A percentile compares a stretch with the other conserved stretches of the same genome.
phyloP scores from a whole-genome alignment of 2,888 invertebrate species.

The Vannuccia rotundouncinata region DNA sequence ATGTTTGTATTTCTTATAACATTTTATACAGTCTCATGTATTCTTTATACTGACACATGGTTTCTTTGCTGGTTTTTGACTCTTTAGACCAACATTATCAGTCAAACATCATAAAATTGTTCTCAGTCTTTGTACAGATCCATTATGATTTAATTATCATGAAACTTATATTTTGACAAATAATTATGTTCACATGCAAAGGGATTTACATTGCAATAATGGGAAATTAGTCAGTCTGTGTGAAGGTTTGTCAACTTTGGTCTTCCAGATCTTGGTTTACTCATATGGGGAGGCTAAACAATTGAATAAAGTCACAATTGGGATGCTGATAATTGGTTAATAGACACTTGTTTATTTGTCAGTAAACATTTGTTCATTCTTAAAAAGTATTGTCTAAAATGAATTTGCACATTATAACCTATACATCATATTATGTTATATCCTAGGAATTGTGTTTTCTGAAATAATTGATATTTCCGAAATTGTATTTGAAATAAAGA shows the following conservation, averaged over 20 bases:
- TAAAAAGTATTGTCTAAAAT: no score
- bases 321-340: no score
- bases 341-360: no score
- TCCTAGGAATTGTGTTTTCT: no score
- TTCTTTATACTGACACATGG: not conserved
- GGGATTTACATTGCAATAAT: not conserved
- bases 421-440: no score
- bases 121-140: not conserved
- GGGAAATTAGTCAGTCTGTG: not conserved
- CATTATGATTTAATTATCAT: not conserved
- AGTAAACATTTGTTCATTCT: no score
- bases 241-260: not conserved
- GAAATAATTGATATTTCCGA: no score
- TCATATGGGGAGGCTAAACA: no score
- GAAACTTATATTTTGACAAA: not conserved
- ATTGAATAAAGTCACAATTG: no score
- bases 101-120: not conserved
- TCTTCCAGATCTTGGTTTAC: not conserved
- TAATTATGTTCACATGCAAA: not conserved
- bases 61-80: slow-evolving; percentile 6
- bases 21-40: not conserved
- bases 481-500: no score
- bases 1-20: not conserved
- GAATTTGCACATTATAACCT: no score
- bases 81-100: not conserved